A percentile compares a stretch with the other conserved stretches of the same genome.
These are phyloP conservation scores for Drosophila punjabiensis DNA, from an alignment of 1,140 invertebrate genomes.

Conservation along the genomic window DNA sequence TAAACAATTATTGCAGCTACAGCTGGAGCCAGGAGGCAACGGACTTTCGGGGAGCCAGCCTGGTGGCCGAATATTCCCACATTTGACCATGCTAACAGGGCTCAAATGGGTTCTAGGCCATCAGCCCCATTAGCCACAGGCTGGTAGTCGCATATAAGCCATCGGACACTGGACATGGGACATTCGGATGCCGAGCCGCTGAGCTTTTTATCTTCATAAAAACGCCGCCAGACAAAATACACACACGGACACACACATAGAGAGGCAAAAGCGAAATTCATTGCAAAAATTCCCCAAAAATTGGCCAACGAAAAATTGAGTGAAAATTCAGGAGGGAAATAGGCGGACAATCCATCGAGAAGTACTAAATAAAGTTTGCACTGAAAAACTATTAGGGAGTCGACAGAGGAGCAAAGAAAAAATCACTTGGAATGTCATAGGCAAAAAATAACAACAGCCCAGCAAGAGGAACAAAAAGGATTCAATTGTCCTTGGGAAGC, in stretches of 20 bases:
- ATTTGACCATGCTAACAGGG: conserved; percentile 14
- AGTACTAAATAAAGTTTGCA: conserved; percentile 74
- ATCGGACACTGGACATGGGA: conserved; percentile 15
- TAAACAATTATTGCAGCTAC: conserved; percentile 78
- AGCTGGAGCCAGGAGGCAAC: conserved; percentile 31
- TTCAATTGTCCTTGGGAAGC: background rate
- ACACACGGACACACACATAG: conserved; percentile 25
- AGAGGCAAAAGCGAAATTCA: conserved; percentile 59
- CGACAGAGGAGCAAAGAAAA: conserved; percentile 47
- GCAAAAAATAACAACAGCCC: conserved; percentile 43
- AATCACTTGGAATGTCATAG: conserved; percentile 61
- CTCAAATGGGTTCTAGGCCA: conserved; percentile 52
- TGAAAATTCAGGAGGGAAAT: conserved; percentile 46
- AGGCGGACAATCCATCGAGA: conserved; percentile 18
- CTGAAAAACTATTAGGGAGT: conserved; percentile 68
- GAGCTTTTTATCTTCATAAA: conserved; percentile 83
- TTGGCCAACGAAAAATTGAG: conserved; percentile 62
- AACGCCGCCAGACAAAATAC: conserved; percentile 63
- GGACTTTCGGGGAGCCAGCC: background rate
- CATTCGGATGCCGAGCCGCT: conserved; percentile 49
- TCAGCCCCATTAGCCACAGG: conserved; percentile 71
- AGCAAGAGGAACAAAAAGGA: conserved; percentile 4
- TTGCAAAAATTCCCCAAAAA: conserved; percentile 72
- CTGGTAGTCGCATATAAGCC: conserved; percentile 48
- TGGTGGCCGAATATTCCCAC: background rate